phyloP scores from a whole-genome alignment of 2,797 vertebrate species.

The Coendou prehensilis region DNA sequence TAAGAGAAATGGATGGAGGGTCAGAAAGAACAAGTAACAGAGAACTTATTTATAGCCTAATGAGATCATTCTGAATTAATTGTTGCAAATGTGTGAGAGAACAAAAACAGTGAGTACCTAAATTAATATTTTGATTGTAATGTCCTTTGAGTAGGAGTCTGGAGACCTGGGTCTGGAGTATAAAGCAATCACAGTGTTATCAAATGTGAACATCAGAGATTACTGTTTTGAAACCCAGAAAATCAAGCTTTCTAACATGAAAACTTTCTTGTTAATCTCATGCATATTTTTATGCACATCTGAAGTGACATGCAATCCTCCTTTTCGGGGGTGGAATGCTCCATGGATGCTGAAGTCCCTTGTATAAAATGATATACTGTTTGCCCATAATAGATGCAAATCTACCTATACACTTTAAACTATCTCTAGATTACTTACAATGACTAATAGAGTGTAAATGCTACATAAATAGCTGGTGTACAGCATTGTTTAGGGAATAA shows the following conservation, averaged over 20 bases:
- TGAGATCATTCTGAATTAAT: constrained; percentile 9
- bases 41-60: background rate
- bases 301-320: background rate
- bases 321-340: background rate
- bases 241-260: background rate
- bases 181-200: background rate
- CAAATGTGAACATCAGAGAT: background rate
- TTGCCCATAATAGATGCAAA: background rate
- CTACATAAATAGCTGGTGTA: background rate
- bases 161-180: background rate
- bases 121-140: background rate
- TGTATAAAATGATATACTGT: background rate
- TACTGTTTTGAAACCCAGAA: background rate
- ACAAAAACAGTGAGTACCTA: background rate
- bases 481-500: background rate
- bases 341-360: background rate
- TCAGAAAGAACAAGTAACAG: background rate
- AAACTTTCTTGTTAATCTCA: constrained; percentile 11
- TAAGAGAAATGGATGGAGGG: background rate
- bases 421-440: background rate
- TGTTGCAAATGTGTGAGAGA: background rate
- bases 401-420: background rate
- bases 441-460: background rate
- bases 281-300: background rate
- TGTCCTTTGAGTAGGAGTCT: background rate